phyloP scores from a whole-genome alignment of 2,113 vertebrate genomes.

The Megaceryle torquata region DNA sequence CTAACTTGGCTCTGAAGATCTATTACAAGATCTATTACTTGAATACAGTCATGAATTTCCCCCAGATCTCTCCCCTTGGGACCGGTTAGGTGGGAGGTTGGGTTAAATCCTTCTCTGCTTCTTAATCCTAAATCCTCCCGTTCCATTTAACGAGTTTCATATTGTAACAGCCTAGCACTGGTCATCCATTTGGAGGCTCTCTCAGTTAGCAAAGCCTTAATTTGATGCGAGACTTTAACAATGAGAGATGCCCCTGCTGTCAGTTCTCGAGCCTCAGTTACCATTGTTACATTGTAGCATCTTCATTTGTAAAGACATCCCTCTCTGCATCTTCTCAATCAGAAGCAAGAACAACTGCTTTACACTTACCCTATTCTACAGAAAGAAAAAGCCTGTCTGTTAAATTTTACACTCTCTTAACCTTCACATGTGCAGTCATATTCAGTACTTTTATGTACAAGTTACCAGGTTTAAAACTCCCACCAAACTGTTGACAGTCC shows the following conservation, averaged over 20 bases:
- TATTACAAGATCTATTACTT: no score
- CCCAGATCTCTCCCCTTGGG: background rate
- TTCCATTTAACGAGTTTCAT: background rate
- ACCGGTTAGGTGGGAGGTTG: background rate
- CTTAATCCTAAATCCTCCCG: background rate
- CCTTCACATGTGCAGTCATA: background rate
- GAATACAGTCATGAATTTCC: background rate
- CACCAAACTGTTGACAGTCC: background rate
- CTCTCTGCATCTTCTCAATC: background rate
- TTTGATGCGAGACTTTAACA: background rate
- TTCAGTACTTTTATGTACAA: accelerated
- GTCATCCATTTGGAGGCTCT: background rate
- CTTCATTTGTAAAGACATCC: no score
- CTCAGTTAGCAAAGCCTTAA: background rate
- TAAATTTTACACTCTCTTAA: background rate
- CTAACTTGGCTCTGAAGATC: no score
- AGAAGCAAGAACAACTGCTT: background rate
- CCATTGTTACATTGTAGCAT: no score
- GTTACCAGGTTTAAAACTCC: background rate
- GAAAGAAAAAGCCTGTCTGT: background rate
- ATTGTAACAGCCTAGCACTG: background rate
- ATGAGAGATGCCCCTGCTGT: background rate
- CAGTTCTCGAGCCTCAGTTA: background rate
- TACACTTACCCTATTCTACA: background rate
- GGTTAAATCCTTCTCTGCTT: background rate